A percentile compares a stretch with the other conserved stretches of the same genome.
Conservation (phyloP, 2,113 vertebrate genomes). For the Loxodonta africana region DNA sequence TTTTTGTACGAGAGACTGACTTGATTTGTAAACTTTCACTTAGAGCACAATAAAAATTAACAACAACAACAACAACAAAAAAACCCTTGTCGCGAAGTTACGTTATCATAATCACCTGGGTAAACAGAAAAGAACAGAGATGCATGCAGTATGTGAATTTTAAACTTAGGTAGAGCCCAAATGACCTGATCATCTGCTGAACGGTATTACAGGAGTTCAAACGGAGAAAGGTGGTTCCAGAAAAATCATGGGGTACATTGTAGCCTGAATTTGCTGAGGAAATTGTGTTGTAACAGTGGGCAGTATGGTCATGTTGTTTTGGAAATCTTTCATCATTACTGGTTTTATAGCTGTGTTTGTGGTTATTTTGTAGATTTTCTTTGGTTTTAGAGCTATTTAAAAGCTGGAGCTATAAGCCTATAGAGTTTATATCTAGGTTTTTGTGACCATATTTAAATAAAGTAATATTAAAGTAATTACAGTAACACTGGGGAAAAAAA, state of each 20-base stretch:
- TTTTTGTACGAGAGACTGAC: too few relatives aligned
- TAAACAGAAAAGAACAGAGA: neutral
- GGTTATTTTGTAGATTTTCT: conserved; percentile 34
- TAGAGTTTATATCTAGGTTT: conserved; percentile 15
- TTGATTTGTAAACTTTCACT: too few relatives aligned
- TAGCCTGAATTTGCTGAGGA: neutral
- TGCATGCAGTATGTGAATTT: neutral
- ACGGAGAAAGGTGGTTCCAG: neutral
- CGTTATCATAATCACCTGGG: neutral
- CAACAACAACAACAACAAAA: neutral
- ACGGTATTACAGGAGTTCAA: neutral
- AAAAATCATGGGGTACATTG: neutral
- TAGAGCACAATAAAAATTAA: too few relatives aligned
- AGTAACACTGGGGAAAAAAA: neutral
- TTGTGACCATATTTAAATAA: neutral
- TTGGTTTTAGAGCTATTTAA: conserved; percentile 37
- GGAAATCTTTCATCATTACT: neutral
- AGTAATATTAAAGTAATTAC: conserved; percentile 24
- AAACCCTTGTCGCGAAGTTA: neutral
- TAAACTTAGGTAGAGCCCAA: neutral
- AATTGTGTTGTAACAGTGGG: neutral
- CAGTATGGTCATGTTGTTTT: neutral
- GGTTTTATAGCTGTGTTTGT: conserved; percentile 35
- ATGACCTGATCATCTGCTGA: neutral
- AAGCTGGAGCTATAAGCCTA: neutral